phyloP scores from a whole-genome alignment of 2,113 vertebrate genomes.

The Zosterops japonicus region DNA sequence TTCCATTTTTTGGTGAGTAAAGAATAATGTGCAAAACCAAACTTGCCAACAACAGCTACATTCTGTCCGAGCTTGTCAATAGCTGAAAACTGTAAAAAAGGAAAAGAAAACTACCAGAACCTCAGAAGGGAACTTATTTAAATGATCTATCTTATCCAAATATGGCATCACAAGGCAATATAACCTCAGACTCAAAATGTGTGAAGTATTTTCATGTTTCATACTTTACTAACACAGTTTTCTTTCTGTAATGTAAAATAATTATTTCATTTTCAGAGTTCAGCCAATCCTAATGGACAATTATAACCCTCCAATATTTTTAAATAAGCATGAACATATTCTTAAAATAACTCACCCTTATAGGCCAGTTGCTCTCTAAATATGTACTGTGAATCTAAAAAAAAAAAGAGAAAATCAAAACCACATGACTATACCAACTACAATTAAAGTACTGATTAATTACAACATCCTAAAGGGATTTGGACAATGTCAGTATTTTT shows the following conservation, averaged over 20 bases:
- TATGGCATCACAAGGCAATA: not conserved
- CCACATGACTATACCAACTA: not conserved
- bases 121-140: not conserved
- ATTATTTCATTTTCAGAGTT: not conserved
- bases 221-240: not conserved
- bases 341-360: slow-evolving; percentile 84
- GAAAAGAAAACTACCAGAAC: not conserved
- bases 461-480: not conserved
- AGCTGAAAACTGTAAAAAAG: slow-evolving; percentile 87
- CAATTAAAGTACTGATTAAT: not conserved
- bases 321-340: not conserved
- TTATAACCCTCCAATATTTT: not conserved
- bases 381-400: slow-evolving; percentile 95
- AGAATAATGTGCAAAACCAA: slow-evolving; percentile 98
- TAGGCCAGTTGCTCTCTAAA: slow-evolving; percentile 98
- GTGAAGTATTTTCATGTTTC: not conserved
- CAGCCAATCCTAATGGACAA: not conserved
- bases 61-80: slow-evolving; percentile 95
- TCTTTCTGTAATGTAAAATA: not conserved
- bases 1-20: slow-evolving; percentile 98
- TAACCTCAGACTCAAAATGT: not conserved
- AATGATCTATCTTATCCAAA: not conserved
- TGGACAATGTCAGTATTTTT: not conserved
- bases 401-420: not conserved
- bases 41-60: slow-evolving; percentile 93